These are phyloP conservation scores for Bhutanitis thaidina DNA, from an alignment of 2,888 invertebrate genomes.

Conservation along the genomic window DNA sequence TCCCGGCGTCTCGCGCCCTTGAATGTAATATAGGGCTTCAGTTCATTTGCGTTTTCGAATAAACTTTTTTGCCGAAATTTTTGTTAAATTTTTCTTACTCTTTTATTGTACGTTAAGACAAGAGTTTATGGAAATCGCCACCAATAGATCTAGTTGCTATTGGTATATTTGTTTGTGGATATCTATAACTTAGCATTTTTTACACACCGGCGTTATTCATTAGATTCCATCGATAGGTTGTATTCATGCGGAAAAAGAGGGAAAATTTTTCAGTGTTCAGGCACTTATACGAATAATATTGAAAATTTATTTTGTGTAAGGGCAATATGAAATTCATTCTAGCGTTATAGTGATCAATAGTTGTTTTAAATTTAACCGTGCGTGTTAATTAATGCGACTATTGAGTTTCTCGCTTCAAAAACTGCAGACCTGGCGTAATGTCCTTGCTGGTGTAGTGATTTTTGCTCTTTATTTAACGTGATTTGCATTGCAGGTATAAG, in stretches of 20 bases:
- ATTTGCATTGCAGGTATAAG: too few species aligned
- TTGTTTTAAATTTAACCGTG: background rate
- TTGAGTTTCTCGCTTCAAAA: constrained; percentile 2
- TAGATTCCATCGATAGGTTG: background rate
- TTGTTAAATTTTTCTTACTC: background rate
- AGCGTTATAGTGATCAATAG: constrained; percentile 5
- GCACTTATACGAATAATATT: background rate
- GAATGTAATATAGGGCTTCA: constrained; percentile 9
- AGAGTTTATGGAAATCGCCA: too few species aligned
- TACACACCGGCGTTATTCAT: background rate
- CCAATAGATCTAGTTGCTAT: too few species aligned
- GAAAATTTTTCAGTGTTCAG: background rate
- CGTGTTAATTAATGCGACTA: constrained; percentile 7
- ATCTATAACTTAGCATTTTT: background rate
- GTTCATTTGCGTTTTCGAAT: background rate
- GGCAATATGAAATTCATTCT: background rate
- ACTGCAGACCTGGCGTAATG: background rate
- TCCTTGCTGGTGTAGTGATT: too few species aligned
- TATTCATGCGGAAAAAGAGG: constrained; percentile 5
- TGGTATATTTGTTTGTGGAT: background rate
- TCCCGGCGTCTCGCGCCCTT: constrained; percentile 7
- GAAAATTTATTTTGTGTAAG: background rate
- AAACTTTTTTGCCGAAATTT: background rate
- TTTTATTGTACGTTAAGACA: too few species aligned
- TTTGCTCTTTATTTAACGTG: too few species aligned